Evolutionary conservation across 2,797 vertebrate species (phyloP).

Genomic region (Gadopsis bispinosus): DNA sequence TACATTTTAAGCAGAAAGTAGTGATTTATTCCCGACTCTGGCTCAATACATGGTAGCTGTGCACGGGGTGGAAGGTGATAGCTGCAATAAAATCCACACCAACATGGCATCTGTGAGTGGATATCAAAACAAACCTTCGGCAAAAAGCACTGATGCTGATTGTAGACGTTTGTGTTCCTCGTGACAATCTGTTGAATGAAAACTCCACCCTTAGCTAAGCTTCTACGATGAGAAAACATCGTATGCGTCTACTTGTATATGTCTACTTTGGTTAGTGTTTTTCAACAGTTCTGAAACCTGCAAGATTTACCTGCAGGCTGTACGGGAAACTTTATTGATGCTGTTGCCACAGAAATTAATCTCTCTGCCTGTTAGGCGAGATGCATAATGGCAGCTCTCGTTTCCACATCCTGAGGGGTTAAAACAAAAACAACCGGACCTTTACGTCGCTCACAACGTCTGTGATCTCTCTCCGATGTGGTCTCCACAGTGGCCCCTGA

Average conservation of each 20-base stretch:
- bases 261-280: background rate
- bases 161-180: background rate
- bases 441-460: background rate
- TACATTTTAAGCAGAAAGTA: slow-evolving; percentile 63
- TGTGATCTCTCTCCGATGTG: background rate
- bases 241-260: background rate
- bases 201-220: background rate
- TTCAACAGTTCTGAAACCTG: background rate
- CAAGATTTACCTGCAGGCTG: background rate
- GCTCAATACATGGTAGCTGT: slow-evolving; percentile 28
- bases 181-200: background rate
- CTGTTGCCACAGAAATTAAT: background rate
- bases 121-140: slow-evolving; percentile 7
- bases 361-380: background rate
- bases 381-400: slow-evolving; percentile 14
- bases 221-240: background rate
- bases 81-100: slow-evolving; percentile 14
- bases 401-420: background rate
- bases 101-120: background rate
- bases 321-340: background rate
- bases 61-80: slow-evolving; percentile 1
- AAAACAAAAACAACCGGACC: background rate
- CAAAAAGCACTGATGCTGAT: background rate
- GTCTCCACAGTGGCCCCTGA: background rate
- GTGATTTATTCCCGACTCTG: slow-evolving; percentile 35